Base-by-base conservation (phyloP, 2,113 vertebrate genomes). In the Origma solitaria region DNA sequence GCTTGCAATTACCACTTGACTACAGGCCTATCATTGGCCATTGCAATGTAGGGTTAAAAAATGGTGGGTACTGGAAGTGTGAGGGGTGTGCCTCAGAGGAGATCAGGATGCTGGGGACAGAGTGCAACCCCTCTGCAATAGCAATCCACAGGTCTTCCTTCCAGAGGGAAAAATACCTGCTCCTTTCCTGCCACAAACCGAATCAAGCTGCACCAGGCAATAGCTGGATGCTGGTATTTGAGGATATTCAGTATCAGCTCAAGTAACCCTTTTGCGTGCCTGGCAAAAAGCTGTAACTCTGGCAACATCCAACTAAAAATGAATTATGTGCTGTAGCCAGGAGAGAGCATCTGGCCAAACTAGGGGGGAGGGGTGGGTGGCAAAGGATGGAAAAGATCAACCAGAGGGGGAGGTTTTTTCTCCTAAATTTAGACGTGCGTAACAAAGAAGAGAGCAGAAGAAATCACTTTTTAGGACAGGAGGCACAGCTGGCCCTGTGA, bases 1-100 rank as follows among this genome's bases (percentile, higher is more conserved):
- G 78, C 70, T 91, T 92, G 62, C 61, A 93, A 85, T 89, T 78
- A 94, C 73, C 77, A 53, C 86, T 94, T 92, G 81, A 82, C 75
- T 93, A 91, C 73, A 90, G 80, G 88, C 93, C 90, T 82, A 21
- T 16, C 70, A 58, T 23, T 28, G 86, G 88, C 86, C 90, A 57
- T 54, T 77, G 47, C 47, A 33, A 86, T 10, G 64, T 37, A 40
- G 70, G 65, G 47, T 62, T 92, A 31, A 95, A 88, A 96, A 93
- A 92, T 87, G 71, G 42, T 78, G 86, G 82, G 73, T 68, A 60
- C 79, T 93, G 28, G 51, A 82, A 84, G 75, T 66, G 7, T 75
- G 42, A 83, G 70, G 80, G 33, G 42, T 65, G 57, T 85, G 82
- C 77, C 70, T 62, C 50, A 2, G 3, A 27, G 73, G 78, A 9